Conservation (phyloP, 2,797 vertebrate species). For the Danio tinwini region DNA sequence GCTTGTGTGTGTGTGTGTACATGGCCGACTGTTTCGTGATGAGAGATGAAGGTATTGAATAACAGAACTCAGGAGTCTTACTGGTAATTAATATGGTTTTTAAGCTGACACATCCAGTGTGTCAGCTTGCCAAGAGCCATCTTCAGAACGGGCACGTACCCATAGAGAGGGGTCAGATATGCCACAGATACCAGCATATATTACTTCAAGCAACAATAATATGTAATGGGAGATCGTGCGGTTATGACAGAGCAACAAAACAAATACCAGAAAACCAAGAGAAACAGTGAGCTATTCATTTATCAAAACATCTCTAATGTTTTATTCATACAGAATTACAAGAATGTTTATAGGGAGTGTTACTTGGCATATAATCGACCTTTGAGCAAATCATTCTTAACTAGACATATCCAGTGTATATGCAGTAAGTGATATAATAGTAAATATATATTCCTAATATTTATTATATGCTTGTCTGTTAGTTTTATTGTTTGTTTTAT, state of each 20-base stretch:
- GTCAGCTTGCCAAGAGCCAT: slow-evolving; percentile 54
- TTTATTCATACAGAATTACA: slow-evolving; percentile 21
- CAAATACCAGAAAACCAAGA: slow-evolving; percentile 29
- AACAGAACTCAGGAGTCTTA: slow-evolving; percentile 72
- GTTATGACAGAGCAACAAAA: slow-evolving; percentile 52
- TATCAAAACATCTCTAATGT: slow-evolving; percentile 29
- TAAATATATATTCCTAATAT: not conserved
- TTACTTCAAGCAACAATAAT: slow-evolving; percentile 44
- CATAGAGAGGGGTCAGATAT: slow-evolving; percentile 48
- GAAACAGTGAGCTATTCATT: slow-evolving; percentile 25
- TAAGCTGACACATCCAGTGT: slow-evolving; percentile 62
- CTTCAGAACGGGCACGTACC: slow-evolving; percentile 47
- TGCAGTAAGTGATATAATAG: not conserved
- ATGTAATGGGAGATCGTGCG: slow-evolving; percentile 48
- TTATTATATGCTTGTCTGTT: too few species aligned
- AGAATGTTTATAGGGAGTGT: not conserved
- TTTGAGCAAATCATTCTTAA: not conserved
- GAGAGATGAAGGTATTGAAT: slow-evolving; percentile 73
- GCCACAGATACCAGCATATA: slow-evolving; percentile 30
- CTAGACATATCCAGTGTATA: not conserved
- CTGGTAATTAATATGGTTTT: slow-evolving; percentile 77
- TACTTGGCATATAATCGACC: not conserved
- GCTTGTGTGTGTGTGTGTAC: slow-evolving; percentile 34
- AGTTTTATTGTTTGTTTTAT: too few species aligned
- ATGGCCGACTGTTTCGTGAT: slow-evolving; percentile 48